These are phyloP conservation scores for Calliscelio sp. DNA, from an alignment of 2,888 invertebrate genomes.

Conservation along the genomic window DNA sequence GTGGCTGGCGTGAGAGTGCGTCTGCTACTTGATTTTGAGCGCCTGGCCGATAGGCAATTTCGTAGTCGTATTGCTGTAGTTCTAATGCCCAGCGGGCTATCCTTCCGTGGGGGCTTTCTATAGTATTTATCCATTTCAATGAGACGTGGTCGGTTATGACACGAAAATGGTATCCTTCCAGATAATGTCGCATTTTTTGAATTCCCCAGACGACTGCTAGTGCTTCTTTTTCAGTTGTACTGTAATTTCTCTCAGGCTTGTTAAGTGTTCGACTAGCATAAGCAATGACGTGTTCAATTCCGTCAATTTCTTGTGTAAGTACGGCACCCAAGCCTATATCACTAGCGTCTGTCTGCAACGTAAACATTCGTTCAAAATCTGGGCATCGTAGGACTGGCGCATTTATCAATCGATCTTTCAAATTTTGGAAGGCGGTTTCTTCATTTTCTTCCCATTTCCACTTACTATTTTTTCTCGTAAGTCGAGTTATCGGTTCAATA, in stretches of 20 bases:
- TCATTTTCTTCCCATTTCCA: constrained; percentile 6
- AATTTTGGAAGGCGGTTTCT: background rate
- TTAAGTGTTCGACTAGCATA: constrained; percentile 41
- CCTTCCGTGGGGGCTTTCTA: constrained; percentile 7
- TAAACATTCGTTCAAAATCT: constrained; percentile 38
- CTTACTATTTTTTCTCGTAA: constrained; percentile 1
- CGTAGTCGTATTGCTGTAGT: constrained; percentile 20
- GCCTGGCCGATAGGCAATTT: background rate
- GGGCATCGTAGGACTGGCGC: background rate
- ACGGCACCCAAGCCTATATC: constrained; percentile 34
- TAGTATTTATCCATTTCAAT: background rate
- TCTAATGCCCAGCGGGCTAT: constrained; percentile 32
- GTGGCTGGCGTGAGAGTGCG: background rate
- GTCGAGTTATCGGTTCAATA: background rate
- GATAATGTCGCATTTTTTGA: constrained; percentile 28
- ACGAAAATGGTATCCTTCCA: constrained; percentile 41
- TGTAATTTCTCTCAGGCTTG: constrained; percentile 4
- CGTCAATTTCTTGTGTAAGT: constrained; percentile 9
- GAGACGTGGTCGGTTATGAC: constrained; percentile 8
- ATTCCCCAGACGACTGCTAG: background rate
- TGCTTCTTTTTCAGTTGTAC: background rate
- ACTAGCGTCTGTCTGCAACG: constrained; percentile 58
- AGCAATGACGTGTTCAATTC: constrained; percentile 40
- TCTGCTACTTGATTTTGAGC: constrained; percentile 20
- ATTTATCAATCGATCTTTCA: background rate